phyloP scores from a whole-genome alignment of 1,140 invertebrate genomes.

The Bombus polaris region DNA sequence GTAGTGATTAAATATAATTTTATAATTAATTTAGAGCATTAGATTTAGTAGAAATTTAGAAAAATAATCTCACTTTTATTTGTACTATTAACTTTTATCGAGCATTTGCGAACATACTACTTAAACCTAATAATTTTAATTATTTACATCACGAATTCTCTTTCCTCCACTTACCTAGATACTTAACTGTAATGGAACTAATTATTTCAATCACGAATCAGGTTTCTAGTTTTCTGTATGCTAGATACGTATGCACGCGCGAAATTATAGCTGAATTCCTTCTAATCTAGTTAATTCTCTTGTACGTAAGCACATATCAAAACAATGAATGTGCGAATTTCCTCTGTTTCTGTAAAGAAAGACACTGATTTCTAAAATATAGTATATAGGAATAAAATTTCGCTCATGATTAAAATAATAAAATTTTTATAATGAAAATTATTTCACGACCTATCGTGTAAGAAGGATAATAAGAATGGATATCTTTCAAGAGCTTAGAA shows the following conservation, averaged over 20 bases:
- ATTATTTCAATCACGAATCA: slow-evolving; percentile 12
- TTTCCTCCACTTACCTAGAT: background rate
- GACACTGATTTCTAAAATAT: too few species aligned
- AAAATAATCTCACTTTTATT: background rate
- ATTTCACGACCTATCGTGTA: background rate
- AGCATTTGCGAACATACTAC: background rate
- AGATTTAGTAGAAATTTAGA: background rate
- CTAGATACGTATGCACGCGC: background rate
- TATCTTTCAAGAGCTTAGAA: background rate
- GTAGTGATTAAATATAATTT: background rate
- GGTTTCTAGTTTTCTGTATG: background rate
- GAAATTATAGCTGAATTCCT: background rate
- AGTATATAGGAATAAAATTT: too few species aligned
- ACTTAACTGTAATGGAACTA: background rate
- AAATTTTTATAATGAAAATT: background rate
- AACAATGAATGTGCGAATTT: too few species aligned
- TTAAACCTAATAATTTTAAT: slow-evolving; percentile 1
- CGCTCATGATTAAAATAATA: background rate
- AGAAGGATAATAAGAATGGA: background rate
- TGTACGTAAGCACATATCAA: too few species aligned
- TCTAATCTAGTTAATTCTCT: background rate
- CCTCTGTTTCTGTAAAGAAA: too few species aligned
- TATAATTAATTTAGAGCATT: background rate
- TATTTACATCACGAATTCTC: background rate
- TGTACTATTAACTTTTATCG: background rate